These are phyloP conservation scores for Sialia sialis DNA, from an alignment of 2,113 vertebrate species.

Conservation along the genomic window DNA sequence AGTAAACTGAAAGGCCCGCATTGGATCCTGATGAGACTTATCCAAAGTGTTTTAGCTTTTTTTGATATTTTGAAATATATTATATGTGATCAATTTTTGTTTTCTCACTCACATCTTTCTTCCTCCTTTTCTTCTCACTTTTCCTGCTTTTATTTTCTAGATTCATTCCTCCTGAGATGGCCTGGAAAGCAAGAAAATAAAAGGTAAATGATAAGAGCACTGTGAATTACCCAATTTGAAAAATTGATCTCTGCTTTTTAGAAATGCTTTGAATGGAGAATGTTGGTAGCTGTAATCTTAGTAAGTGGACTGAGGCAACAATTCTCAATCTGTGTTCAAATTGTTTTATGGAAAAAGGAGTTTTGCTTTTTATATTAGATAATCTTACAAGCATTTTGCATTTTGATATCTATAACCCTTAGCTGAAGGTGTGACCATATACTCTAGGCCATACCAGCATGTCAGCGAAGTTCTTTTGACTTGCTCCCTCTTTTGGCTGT, in stretches of 20 bases:
- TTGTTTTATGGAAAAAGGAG: accelerated
- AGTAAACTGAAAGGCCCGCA: neutral
- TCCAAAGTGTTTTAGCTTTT: neutral
- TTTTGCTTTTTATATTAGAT: neutral
- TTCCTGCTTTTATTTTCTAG: neutral
- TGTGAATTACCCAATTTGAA: neutral
- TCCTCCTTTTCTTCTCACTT: neutral
- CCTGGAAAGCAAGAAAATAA: neutral
- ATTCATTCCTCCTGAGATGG: neutral
- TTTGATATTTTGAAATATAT: neutral
- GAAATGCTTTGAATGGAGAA: neutral
- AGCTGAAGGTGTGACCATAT: neutral
- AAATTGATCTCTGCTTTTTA: neutral
- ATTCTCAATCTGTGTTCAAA: neutral
- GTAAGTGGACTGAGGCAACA: neutral
- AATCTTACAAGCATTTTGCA: neutral
- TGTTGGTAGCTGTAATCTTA: neutral
- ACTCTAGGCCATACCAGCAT: neutral
- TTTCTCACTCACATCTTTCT: neutral
- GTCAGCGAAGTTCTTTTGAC: neutral
- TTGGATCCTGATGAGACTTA: neutral
- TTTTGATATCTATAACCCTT: neutral
- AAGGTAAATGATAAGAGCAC: neutral
- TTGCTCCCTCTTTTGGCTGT: neutral
- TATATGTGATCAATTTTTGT: accelerated